phyloP scores from a whole-genome alignment of 2,888 invertebrate species.

The Agrotis ipsilon region DNA sequence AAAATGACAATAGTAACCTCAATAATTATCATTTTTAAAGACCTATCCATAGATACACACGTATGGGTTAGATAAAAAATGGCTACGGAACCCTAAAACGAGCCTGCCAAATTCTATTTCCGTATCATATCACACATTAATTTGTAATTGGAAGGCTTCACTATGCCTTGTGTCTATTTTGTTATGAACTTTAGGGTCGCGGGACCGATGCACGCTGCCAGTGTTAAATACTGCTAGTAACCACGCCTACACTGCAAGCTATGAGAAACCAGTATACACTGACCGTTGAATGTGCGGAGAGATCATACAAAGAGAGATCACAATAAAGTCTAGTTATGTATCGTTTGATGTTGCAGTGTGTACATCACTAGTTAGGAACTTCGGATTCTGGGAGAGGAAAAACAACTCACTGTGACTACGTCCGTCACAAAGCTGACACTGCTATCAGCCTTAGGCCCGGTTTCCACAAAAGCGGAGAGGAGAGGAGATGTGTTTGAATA shows the following conservation, averaged over 20 bases:
- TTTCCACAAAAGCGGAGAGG: no score
- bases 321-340: no score
- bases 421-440: slow-evolving; percentile 9
- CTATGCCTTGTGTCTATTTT: background rate
- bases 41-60: no score
- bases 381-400: slow-evolving; percentile 2
- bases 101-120: background rate
- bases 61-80: no score
- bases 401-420: background rate
- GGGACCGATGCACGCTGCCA: background rate
- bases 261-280: no score
- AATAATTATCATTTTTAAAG: no score
- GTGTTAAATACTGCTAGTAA: background rate
- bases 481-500: no score
- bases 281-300: no score
- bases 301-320: no score
- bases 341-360: background rate
- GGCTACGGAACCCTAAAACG: no score
- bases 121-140: background rate
- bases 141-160: background rate
- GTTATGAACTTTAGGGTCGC: slow-evolving; percentile 1
- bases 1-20: no score
- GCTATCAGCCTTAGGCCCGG: background rate
- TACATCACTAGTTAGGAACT: background rate
- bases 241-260: no score